Evolutionary conservation across 2,113 vertebrate species (phyloP).

Genomic region (Eulemur rufifrons): DNA sequence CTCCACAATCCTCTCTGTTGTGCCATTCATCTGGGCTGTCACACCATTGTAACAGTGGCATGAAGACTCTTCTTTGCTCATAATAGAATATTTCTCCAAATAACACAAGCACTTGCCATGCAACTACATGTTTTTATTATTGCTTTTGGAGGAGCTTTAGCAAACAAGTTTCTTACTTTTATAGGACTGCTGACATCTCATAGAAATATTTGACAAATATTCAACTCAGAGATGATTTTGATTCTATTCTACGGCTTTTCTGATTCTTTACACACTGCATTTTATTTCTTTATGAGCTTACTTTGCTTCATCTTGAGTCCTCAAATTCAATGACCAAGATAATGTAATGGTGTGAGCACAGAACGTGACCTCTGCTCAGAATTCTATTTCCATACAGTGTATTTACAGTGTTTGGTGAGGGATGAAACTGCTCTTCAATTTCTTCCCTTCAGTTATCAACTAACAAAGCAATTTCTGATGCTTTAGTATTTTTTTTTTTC

Average conservation of each 20-base stretch:
- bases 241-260: slow-evolving; percentile 20
- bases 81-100: background rate
- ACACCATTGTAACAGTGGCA: background rate
- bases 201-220: slow-evolving; percentile 20
- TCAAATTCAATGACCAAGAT: slow-evolving; percentile 54
- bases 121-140: background rate
- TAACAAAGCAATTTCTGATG: slow-evolving; percentile 34
- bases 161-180: background rate
- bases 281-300: slow-evolving; percentile 52
- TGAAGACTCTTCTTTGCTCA: background rate
- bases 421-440: background rate
- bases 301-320: background rate
- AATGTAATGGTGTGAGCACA: background rate
- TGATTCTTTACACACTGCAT: background rate
- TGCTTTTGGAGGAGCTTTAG: background rate
- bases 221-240: slow-evolving; percentile 24
- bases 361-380: background rate
- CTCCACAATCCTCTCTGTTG: background rate
- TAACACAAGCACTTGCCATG: background rate
- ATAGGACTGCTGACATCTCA: background rate
- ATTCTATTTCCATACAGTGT: background rate
- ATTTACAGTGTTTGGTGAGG: background rate
- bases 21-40: background rate
- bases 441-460: background rate
- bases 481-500: background rate